Evolutionary conservation across 2,888 invertebrate genomes (phyloP), one percentile per base, ranked within the genome.

Genomic region (Zootermopsis nevadensis): DNA sequence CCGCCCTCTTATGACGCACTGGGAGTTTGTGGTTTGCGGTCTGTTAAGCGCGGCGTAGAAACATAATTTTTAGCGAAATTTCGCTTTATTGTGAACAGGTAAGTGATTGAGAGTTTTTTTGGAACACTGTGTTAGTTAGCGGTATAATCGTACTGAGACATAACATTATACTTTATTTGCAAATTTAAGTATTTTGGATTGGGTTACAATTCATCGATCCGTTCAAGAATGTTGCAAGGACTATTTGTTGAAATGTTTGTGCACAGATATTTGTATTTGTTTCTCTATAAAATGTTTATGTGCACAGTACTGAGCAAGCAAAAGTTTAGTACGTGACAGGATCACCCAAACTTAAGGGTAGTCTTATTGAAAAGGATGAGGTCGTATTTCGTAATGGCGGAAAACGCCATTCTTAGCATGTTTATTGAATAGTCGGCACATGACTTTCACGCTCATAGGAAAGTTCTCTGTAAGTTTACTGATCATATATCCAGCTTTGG

Each of bases 1-100:
- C 74, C 74, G 74, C 74, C 74, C 74, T 38, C 38, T 38, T 38
- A n/a, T 74, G 74, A 74, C 74, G 74, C 74, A 74, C 74, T 38
- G 74, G 74, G n/a, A 74, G 22, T n/a, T 74, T 38, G 35, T 74
- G 7, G 60, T n/a, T 4, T n/a, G 19, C 1, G 38, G 38, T 38
- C 38, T 2, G 12, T 35, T 2, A 38, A 22, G 74, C 38, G 38
- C 38, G 31, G 33, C n/a, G 38, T 74, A 12, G n/a, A 74, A 42
- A 8, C 22, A 7, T n/a, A n/a, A 15, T 15, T 74, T 74, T 74
- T 38, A 24, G 35, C n/a, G 19, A 22, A 69, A 74, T 38, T 42
- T 74, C 38, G 7, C 35, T n/a, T n/a, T 10, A 38, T 6, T 38
- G 15, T 74, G 19, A 38, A 38, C 7, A 35, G n/a, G 74, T 74